Base-by-base conservation (phyloP, 2,113 vertebrate genomes). In the Montifringilla adamsi region DNA sequence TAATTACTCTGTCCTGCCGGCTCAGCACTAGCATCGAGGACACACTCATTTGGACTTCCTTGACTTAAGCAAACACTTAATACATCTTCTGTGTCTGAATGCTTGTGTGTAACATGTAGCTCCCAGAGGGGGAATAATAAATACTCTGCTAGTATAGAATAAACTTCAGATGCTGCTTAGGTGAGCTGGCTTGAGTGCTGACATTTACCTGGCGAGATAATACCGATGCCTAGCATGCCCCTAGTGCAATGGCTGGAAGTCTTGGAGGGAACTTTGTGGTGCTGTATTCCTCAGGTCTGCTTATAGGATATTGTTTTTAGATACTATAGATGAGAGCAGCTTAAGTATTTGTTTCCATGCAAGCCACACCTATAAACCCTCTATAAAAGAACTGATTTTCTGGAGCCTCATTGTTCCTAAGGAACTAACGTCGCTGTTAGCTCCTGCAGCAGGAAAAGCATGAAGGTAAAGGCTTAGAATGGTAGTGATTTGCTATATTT, bases 1-100 rank as follows among this genome's bases (percentile, higher is more conserved):
- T 86, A 84, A 94, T 94, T 63, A 24, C 63, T 87, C 24, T 30
- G 28, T 69, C 81, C 82, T 84, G 26, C 55, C 43, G 63, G 55
- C 46, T 92, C 39, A 12, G 55, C 21, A 33, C 75, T 84, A 22
- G 41, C 50, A 66, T 90, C 47, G 83, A 81, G 72, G 72, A 74
- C 50, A 59, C 72, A 6, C 76, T 94, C 72, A 33, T 69, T 90
- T 83, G 83, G 46, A 47, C 68, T 95, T 93, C 63, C 72, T 74
- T 83, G 68, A 8, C 63, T 93, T 88, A 62, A 84, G 50, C 24
- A 87, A 90, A 76, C 92, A 91, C 92, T 87, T 90, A 75, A 91
- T 96, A 72, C 37, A 49, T 95, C 83, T 90, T 95, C 58, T 63
- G 31, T 73, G 59, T 73, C 79, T 90, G 85, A 86, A 43, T 88